Conservation (phyloP, 53 echinoderm and acorn worm species). For the Holothuria leucospilota region DNA sequence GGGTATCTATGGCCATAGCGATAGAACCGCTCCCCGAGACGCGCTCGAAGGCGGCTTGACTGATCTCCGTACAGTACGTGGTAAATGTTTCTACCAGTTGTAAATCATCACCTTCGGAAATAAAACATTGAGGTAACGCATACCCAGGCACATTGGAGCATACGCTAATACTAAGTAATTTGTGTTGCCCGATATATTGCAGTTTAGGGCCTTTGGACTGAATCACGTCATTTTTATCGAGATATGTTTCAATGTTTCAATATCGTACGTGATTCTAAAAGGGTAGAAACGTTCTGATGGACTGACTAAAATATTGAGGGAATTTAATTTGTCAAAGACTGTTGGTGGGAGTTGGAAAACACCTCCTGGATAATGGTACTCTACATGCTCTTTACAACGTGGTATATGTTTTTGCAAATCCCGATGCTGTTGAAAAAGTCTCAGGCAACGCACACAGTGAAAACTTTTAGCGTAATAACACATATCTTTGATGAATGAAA, state of each 20-base stretch:
- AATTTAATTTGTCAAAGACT: not conserved
- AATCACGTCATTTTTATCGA: not conserved
- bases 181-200: not conserved
- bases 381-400: not conserved
- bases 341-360: not conserved
- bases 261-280: no score
- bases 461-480: not conserved
- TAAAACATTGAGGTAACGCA: conserved; percentile 3
- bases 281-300: no score
- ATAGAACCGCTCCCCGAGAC: not conserved
- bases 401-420: not conserved
- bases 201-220: not conserved
- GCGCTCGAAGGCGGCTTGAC: not conserved
- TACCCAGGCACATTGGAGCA: conserved; percentile 26
- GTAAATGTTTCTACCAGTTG: not conserved
- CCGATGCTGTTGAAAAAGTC: not conserved
- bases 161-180: no score
- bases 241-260: no score
- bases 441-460: not conserved
- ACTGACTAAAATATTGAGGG: no score
- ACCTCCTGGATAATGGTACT: not conserved
- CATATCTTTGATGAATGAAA: no score
- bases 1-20: no score
- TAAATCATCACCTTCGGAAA: not conserved
- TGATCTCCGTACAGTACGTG: conserved; percentile 15